These are phyloP conservation scores for Aporophyla nigra DNA, from an alignment of 2,888 invertebrate species.

Conservation along the genomic window DNA sequence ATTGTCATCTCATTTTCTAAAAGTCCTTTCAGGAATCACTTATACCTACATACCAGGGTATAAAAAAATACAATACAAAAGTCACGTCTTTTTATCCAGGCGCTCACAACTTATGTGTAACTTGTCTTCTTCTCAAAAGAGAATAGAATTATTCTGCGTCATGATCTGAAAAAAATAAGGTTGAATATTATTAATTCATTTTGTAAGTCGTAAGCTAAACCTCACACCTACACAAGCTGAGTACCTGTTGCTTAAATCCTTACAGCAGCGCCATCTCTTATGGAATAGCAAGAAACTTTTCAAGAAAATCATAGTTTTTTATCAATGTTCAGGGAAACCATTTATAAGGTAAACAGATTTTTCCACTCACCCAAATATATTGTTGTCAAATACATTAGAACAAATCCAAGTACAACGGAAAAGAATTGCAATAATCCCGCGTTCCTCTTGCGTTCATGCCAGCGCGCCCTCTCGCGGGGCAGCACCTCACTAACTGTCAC, in stretches of 20 bases:
- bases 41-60: constrained; percentile 30
- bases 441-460: constrained; percentile 91
- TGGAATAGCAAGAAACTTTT: constrained; percentile 16
- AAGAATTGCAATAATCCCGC: constrained; percentile 93
- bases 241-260: no score
- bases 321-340: neutral
- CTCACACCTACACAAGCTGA: no score
- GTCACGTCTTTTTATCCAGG: constrained; percentile 17
- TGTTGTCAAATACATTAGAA: constrained; percentile 92
- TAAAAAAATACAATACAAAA: constrained; percentile 53
- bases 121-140: constrained; percentile 15
- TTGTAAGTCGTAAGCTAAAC: neutral
- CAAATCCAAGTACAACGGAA: constrained; percentile 91
- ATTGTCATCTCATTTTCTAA: constrained; percentile 72
- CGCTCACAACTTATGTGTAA: constrained; percentile 22
- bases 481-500: constrained; percentile 95
- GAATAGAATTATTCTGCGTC: constrained; percentile 70
- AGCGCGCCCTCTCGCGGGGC: constrained; percentile 94
- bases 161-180: constrained; percentile 76
- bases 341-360: neutral
- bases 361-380: constrained; percentile 89
- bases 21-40: constrained; percentile 48
- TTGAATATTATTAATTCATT: constrained; percentile 8
- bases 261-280: constrained; percentile 50
- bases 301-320: neutral